These are phyloP conservation scores for Phrynosoma blainvillii DNA, from an alignment of 2,113 vertebrate species.

Conservation along the genomic window DNA sequence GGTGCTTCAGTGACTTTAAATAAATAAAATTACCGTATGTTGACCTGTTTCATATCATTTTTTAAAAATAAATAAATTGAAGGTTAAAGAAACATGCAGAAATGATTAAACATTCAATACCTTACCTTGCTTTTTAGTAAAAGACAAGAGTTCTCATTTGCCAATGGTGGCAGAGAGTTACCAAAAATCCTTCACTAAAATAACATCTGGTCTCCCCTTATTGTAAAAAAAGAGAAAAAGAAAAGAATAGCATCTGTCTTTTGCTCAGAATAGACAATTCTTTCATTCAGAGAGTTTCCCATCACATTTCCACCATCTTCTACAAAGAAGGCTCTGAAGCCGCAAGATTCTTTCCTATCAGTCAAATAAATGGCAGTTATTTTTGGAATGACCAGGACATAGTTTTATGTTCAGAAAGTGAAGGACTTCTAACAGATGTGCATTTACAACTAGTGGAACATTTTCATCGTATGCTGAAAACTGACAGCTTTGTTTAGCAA, in stretches of 20 bases:
- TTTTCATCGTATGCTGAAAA: conserved; percentile 10
- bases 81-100: background rate
- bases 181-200: conserved; percentile 43
- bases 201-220: conserved; percentile 25
- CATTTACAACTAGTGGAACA: conserved; percentile 20
- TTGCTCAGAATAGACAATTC: conserved; percentile 49
- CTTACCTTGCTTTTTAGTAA: conserved; percentile 38
- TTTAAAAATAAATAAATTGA: background rate
- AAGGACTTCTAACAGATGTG: conserved; percentile 24
- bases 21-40: no score
- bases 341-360: conserved; percentile 65
- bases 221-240: background rate
- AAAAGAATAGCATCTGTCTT: conserved; percentile 49
- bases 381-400: conserved; percentile 54
- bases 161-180: conserved; percentile 30
- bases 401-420: conserved; percentile 51
- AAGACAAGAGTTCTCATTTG: conserved; percentile 48
- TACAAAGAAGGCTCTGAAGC: conserved; percentile 70
- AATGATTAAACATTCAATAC: conserved; percentile 31
- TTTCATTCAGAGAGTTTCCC: conserved; percentile 60
- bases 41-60: no score
- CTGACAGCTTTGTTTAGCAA: background rate
- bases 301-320: conserved; percentile 48
- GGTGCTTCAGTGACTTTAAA: background rate
- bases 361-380: conserved; percentile 54